Base-by-base conservation (phyloP, 2,797 vertebrate species). In the Halcyon leucocephala region DNA sequence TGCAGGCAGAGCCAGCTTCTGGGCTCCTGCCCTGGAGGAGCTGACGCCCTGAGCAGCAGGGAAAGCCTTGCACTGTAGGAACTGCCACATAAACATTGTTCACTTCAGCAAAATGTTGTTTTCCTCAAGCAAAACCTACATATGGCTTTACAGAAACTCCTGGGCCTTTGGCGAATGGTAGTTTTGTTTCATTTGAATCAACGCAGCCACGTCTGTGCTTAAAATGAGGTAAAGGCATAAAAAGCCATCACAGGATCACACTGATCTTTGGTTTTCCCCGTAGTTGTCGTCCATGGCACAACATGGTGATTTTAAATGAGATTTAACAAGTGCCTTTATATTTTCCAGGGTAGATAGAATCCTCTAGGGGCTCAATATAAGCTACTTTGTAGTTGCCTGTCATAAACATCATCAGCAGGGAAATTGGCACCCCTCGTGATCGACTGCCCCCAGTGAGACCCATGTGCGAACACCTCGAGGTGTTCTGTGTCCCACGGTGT, bases 1-100 rank as follows among this genome's bases (percentile, higher is more conserved):
- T 0, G 0, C 0, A 1, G 54, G 31, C 44, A 61, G 58, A 72
- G 67, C 22, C 4, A 1, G 69, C 35, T 85, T 39, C 41, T 18
- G 66, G 25, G 54, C 16, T 60, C 20, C 2, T 0, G 0, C 22
- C 14, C 49, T 0, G 5, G 37, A 9, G 6, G 66, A 80, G n/a
- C 26, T 1, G 1, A 64, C 3, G 6, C 54, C 69, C 26, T 24
- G 74, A 82, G 69, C 72, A 67, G 72, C 28, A 4, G 62, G 55
- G 77, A 60, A 17, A 71, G 39, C 57, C 44, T 91, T 24, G 78
- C 5, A 8, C 84, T 87, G 65, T 6, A n/a, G 67, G 48, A 89
- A 51, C n/a, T 41, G 19, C 39, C 44, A 24, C 35, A 6, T 5
- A 76, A 74, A 70, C 48, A 46, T 84, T 35, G 24, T 4, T 93